Base-by-base conservation (phyloP, 2,113 vertebrate genomes). In the Sturnus vulgaris region DNA sequence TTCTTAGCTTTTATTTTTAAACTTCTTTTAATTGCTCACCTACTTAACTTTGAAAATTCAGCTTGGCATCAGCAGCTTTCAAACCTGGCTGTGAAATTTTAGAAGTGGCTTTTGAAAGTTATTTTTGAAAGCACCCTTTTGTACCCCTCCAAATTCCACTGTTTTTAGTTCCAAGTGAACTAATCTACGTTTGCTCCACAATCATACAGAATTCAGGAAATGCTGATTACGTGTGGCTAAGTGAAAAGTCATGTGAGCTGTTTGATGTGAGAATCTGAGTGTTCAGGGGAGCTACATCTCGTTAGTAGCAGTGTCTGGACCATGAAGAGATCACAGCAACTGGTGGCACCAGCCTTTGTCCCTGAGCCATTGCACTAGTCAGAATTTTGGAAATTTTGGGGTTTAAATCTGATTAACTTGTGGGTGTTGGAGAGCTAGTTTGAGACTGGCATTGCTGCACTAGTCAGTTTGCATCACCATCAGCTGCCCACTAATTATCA, bases 401-500 rank as follows among this genome's bases (percentile, higher is more conserved):
- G 40, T 85, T 65, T 40, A 35, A 92, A 79, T 76, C 82, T 88
- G 90, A 93, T 84, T 71, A 92, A 86, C 91, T 84, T 91, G 82
- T 98, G 96, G 95, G 97, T 97, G 97, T 97, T 91, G 88, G 82
- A 95, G 95, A 98, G 97, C 97, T 97, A 94, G 95, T 98, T 97
- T 93, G 98, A 98, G 98, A 98, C 95, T 96, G 97, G 96, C 97
- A 69, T 97, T 97, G 93, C 95, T 95, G 90, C 97, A 97, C 97
- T 98, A 97, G 98, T 99, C 99, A 98, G 85, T 95, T 97, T 97
- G 94, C 98, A 99, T 99, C 98, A 99, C 96, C 97, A 95, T 99
- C 99, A 99, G 96, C 95, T 96, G 97, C 96, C 95, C 94, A 98
- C 98, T 99, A 99, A 99, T 99, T 98, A 99, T 98, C 97, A 97